Base-by-base conservation (phyloP, 2,888 invertebrate species). In the Noctua janthe region DNA sequence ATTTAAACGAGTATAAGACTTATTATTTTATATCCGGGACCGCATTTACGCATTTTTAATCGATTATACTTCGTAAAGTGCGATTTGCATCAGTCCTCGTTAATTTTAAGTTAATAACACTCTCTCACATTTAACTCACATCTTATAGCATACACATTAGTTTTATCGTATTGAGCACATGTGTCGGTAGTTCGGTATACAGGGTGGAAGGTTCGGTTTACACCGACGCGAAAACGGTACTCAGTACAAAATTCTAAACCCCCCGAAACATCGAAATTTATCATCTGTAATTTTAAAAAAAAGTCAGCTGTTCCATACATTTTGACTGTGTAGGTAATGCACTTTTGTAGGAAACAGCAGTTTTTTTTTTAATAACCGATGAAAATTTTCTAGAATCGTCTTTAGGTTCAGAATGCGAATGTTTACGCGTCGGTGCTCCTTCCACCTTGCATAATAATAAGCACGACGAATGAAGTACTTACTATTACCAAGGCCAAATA, bases 81-180 rank as follows among this genome's bases (percentile, higher is more conserved):
- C 76, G 73, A 76, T 59, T 76, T 74, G 54, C 80, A 81, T 87
- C 82, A 81, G 78, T 89, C 82, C 81, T 76, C 76, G 29, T 75
- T 73, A 79, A 76, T 49, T 17, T 77, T 43, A 81, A 64, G 67
- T 72, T 81, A 73, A 64, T 77, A 76, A 81, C 69, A 80, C 76
- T 74, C 29, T 76, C 66, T 73, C 73, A 51, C 39, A 43, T 73
- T 67, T 29, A 69, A 80, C 73, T 74, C 82, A 49, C 88, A 74
- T 71, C 76, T 76, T 76, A 75, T 69, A 82, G 64, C 77, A 71
- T 82, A 76, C 56, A 71, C 67, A 74, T 74, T 73, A 71, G 5
- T 72, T 81, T 76, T 85, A 85, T 66, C 54, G 59, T 67, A 77
- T 71, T 56, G 20, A 64, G 43, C 67, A 64, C 74, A 64, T 39